Percentiles rank a stretch among this genome's conserved stretches.
Evolutionary conservation across 2,113 vertebrate species (phyloP).

Genomic region (Callospermophilus lateralis): DNA sequence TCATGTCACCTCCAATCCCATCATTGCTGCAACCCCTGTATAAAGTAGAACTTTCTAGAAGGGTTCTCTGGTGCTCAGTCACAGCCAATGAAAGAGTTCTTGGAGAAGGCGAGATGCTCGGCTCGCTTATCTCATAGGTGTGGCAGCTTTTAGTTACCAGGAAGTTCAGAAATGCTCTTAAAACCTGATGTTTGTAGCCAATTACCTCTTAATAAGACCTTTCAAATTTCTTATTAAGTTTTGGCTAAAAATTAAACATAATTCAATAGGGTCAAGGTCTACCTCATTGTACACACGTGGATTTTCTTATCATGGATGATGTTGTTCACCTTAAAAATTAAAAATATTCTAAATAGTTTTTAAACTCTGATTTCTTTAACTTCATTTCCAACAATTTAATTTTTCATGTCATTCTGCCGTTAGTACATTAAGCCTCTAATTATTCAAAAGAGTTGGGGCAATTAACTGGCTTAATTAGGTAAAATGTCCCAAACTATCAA

Average conservation of each 20-base stretch:
- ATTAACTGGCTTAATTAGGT: not conserved
- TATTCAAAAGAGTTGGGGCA: not conserved
- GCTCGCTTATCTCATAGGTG: not conserved
- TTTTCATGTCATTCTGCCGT: not conserved
- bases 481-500: not conserved
- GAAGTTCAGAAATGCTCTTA: not conserved
- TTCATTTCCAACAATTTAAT: not conserved
- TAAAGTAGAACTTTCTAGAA: not conserved
- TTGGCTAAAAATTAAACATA: not conserved
- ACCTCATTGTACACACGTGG: not conserved
- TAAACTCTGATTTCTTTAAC: not conserved
- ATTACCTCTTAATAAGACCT: not conserved
- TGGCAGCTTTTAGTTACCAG: not conserved
- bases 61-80: not conserved
- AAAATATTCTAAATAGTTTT: not conserved
- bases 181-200: not conserved
- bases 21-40: not conserved
- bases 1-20: rapidly evolving
- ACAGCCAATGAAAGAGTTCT: not conserved
- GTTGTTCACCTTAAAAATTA: not conserved
- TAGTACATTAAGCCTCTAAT: not conserved
- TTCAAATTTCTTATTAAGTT: not conserved
- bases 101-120: not conserved
- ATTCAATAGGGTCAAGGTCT: not conserved
- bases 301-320: not conserved